Percentiles rank a stretch among this genome's conserved stretches.
Evolutionary conservation across 2,888 invertebrate genomes (phyloP).

Genomic region (Trachelus troglodyta): DNA sequence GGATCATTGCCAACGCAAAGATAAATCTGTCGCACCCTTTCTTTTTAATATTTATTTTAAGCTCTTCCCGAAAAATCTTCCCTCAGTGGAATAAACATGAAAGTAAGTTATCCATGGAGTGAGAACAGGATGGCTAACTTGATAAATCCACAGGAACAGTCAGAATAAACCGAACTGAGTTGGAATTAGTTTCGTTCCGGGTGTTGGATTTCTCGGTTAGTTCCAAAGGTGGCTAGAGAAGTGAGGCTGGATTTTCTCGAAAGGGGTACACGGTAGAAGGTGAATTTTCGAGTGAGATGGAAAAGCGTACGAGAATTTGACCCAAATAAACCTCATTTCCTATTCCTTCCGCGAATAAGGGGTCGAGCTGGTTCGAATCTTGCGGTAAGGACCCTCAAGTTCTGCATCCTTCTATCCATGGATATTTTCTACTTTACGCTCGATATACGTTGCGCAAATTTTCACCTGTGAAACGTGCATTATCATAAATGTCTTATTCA

Average conservation of each 20-base stretch:
- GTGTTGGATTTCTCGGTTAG: background rate
- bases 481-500: slow-evolving; percentile 42
- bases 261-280: background rate
- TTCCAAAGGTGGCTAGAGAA: background rate
- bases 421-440: background rate
- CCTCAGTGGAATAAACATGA: background rate
- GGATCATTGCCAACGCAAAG: background rate
- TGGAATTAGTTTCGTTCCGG: slow-evolving; percentile 23
- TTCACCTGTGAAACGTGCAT: slow-evolving; percentile 27
- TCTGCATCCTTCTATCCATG: background rate
- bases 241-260: background rate
- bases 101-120: background rate
- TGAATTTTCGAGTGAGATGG: background rate
- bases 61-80: background rate
- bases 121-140: background rate
- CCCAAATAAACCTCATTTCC: slow-evolving; percentile 29
- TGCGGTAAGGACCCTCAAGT: background rate
- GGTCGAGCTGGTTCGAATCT: background rate
- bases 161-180: slow-evolving; percentile 18
- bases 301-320: slow-evolving; percentile 11
- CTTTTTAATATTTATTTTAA: background rate
- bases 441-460: slow-evolving; percentile 31
- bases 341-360: slow-evolving; percentile 13
- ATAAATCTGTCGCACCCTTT: background rate
- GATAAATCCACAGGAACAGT: slow-evolving; percentile 17